Conservation (phyloP, 2,797 vertebrate genomes). For the Podarcis lilfordi region DNA sequence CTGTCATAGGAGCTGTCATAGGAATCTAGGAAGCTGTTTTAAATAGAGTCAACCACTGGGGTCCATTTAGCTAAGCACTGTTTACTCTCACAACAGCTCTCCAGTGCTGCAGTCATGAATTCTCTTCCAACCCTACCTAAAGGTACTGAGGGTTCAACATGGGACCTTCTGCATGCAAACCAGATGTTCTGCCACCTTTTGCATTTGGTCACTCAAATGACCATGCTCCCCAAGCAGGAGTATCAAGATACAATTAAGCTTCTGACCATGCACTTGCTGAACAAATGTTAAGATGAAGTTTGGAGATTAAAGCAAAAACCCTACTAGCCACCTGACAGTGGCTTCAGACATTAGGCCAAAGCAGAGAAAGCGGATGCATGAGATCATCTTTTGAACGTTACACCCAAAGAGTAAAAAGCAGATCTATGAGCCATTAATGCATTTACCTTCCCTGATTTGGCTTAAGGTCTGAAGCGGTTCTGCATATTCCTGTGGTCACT, state of each 20-base stretch:
- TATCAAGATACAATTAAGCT: rapidly evolving
- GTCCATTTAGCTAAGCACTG: neutral
- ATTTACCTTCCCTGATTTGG: neutral
- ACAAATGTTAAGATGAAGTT: constrained; percentile 31
- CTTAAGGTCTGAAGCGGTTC: neutral
- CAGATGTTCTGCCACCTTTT: neutral
- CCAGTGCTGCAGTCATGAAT: neutral
- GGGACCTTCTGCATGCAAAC: neutral
- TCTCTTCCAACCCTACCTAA: too few relatives aligned
- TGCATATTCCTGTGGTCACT: neutral
- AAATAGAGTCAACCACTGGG: neutral
- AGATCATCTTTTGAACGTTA: neutral
- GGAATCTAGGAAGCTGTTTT: too few relatives aligned
- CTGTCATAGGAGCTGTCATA: too few relatives aligned
- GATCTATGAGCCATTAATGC: neutral
- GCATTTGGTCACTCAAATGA: neutral
- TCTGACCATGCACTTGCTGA: constrained; percentile 21
- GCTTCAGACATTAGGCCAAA: neutral
- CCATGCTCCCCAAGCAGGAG: neutral
- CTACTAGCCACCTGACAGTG: constrained; percentile 29
- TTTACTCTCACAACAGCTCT: neutral
- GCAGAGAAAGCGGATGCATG: neutral
- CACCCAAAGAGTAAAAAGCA: neutral
- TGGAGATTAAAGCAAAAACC: constrained; percentile 49
- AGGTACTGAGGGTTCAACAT: neutral